Conservation (phyloP, 2,888 invertebrate genomes). For the Patella caerulea region DNA sequence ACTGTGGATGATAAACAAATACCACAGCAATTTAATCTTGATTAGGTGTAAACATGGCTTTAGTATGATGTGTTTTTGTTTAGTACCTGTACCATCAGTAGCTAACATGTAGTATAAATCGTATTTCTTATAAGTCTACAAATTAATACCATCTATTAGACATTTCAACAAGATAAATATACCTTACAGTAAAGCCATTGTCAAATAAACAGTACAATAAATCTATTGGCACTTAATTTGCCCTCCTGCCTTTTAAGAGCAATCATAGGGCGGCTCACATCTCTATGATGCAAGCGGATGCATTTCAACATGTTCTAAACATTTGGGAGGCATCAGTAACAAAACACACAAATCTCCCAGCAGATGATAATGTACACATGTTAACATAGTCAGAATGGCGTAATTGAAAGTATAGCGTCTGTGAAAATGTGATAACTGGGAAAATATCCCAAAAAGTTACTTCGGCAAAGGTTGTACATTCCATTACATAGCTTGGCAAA, state of each 20-base stretch:
- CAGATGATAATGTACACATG: constrained; percentile 9
- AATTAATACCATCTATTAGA: constrained; percentile 3
- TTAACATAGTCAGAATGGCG: constrained; percentile 1
- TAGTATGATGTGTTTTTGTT: no score
- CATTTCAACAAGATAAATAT: constrained; percentile 1
- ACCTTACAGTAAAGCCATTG: constrained; percentile 5
- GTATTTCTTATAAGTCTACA: no score
- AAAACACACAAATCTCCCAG: constrained; percentile 2
- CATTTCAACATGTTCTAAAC: constrained; percentile 2
- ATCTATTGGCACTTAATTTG: not conserved
- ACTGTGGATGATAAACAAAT: no score
- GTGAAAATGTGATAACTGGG: constrained; percentile 7
- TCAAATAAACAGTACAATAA: not conserved
- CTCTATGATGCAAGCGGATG: constrained; percentile 6
- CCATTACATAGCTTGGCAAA: constrained; percentile 7
- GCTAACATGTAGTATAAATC: no score
- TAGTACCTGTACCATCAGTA: no score
- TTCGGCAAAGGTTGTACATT: constrained; percentile 9
- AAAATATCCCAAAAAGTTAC: constrained; percentile 13
- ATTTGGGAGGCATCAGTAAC: constrained; percentile 9
- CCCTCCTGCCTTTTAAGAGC: not conserved
- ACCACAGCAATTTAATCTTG: no score
- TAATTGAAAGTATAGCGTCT: constrained; percentile 5
- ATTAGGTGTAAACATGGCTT: no score
- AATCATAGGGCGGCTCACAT: not conserved